Evolutionary conservation across 2,113 vertebrate species (phyloP).

Genomic region (Anoura caudifer): DNA sequence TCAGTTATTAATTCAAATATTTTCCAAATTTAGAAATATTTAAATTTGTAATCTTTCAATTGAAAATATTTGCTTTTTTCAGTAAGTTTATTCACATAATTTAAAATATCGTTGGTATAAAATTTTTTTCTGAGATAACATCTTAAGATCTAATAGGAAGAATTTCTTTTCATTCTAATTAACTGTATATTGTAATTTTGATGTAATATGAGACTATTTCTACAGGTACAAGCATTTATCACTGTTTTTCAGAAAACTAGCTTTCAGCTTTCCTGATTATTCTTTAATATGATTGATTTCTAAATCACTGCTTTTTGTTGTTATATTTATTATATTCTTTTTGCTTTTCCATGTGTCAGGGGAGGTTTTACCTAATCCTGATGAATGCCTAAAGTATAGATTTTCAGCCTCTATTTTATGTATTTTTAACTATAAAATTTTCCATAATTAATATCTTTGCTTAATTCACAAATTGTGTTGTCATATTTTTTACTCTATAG

Average conservation of each 20-base stretch:
- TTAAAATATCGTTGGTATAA: not conserved
- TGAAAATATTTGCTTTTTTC: not conserved
- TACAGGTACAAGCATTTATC: not conserved
- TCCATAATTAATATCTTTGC: not conserved
- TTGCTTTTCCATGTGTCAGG: not conserved
- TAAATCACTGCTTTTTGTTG: not conserved
- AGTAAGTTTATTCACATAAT: not conserved
- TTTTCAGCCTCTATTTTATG: not conserved
- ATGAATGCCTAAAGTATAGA: not conserved
- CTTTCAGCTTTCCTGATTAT: not conserved
- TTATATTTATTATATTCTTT: not conserved
- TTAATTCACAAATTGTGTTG: not conserved
- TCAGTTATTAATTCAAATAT: not conserved
- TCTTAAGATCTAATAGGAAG: not conserved
- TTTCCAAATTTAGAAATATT: not conserved
- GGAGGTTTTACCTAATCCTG: not conserved
- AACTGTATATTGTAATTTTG: not conserved
- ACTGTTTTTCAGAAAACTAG: not conserved
- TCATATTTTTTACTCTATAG: not conserved
- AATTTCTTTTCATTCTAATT: not conserved
- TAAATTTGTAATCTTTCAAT: not conserved
- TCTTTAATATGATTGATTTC: not conserved
- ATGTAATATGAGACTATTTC: not conserved
- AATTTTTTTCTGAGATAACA: not conserved
- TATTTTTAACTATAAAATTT: not conserved